phyloP scores from a whole-genome alignment of 2,888 invertebrate species.

The Tholera decimalis region DNA sequence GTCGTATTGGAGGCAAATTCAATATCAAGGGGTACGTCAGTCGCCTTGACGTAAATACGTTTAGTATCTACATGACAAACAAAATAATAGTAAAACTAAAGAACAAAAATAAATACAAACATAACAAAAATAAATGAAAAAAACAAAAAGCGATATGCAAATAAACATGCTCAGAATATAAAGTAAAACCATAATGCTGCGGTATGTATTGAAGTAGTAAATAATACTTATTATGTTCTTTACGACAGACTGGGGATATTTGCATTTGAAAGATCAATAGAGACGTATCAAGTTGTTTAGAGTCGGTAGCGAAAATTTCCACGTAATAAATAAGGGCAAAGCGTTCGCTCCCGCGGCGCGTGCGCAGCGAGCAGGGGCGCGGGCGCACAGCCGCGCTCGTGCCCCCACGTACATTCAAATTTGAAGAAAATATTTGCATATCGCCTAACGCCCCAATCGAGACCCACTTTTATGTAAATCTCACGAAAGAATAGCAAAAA shows the following conservation, averaged over 20 bases:
- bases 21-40: slow-evolving; percentile 79
- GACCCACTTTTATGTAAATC: slow-evolving; percentile 88
- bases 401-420: slow-evolving; percentile 80
- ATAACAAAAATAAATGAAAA: slow-evolving; percentile 83
- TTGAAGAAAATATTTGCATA: slow-evolving; percentile 90
- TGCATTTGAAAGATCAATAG: slow-evolving; percentile 86
- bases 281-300: slow-evolving; percentile 79
- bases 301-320: slow-evolving; percentile 79
- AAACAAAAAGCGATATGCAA: slow-evolving; percentile 88
- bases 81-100: slow-evolving; percentile 85
- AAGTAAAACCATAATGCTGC: slow-evolving; percentile 66
- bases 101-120: slow-evolving; percentile 91
- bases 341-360: slow-evolving; percentile 85
- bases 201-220: slow-evolving; percentile 72
- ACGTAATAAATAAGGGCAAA: slow-evolving; percentile 80
- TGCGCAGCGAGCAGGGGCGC: slow-evolving; percentile 75
- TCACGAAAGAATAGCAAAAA: slow-evolving; percentile 83
- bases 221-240: slow-evolving; percentile 74
- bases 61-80: slow-evolving; percentile 81
- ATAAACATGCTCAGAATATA: slow-evolving; percentile 76
- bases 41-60: slow-evolving; percentile 75
- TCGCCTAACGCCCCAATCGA: slow-evolving; percentile 89
- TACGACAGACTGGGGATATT: slow-evolving; percentile 77
- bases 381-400: slow-evolving; percentile 73
- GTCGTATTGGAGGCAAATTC: slow-evolving; percentile 88